Base-by-base conservation (phyloP, 53 echinoderm and acorn worm species). In the Patiria pectinifera region DNA sequence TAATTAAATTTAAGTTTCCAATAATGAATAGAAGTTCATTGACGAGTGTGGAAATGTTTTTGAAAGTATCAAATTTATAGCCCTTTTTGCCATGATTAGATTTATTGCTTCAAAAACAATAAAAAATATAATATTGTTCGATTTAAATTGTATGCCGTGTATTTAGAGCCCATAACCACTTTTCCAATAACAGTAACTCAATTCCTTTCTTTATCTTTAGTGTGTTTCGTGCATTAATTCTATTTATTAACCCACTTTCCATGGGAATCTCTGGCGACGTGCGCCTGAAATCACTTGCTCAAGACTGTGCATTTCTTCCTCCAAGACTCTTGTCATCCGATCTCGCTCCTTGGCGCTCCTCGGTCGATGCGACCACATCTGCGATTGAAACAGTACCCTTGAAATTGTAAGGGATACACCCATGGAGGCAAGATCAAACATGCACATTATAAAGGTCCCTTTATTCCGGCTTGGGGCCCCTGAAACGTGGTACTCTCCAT, bases 171-270 rank as follows among this genome's bases (percentile, higher is more conserved):
- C 25, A 12, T 45, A 85, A 69, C 70, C 85, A 85, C 85, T 71
- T 86, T 72, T 74, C 21, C 75, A 48, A 48, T 70, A 85, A 12
- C 25, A 43, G 44, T 44, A 12, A 8, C 72, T 44, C 24, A n/a
- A 59, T 74, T 49, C 72, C 48, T 10, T n/a, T 71, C 53, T 86
- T 86, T 72, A 69, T 71, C 16, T 86, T 48, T 19, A 47, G 69
- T 87, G 89, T 62, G 26, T 89, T 59, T 89, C 77, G 0, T 43
- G 58, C 35, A 66, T 90, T 90, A 81, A 53, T 90, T 81, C 90
- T 69, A 90, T 90, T 90, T 79, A 90, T 90, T 90, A 90, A 81
- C 90, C 80, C 47, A 80, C 63, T 80, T 89, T 90, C 81, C 49
- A n/a, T 77, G 90, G 81, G 81, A 90, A 80, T 90, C 87, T 87